Evolutionary conservation across 2,888 invertebrate species (phyloP).

Genomic region (Rugalucina vietnamica): DNA sequence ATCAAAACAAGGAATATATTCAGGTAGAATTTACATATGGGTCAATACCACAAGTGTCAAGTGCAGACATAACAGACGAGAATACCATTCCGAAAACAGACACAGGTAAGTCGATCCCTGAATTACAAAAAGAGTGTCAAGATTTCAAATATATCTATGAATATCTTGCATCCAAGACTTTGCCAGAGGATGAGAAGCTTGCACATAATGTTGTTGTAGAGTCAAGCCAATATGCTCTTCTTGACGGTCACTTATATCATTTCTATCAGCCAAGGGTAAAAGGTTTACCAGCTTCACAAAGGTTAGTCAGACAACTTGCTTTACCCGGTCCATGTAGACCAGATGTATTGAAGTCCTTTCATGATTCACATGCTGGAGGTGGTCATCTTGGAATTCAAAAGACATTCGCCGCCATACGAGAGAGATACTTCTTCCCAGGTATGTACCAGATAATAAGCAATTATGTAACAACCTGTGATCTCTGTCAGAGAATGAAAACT

Average conservation of each 20-base stretch:
- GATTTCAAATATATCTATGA: background rate
- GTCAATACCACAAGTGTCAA: background rate
- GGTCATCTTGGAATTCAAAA: slow-evolving; percentile 42
- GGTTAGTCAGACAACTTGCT: slow-evolving; percentile 41
- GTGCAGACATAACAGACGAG: background rate
- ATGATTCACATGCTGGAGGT: slow-evolving; percentile 40
- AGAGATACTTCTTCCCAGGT: slow-evolving; percentile 44
- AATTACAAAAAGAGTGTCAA: background rate
- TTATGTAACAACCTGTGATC: slow-evolving; percentile 40
- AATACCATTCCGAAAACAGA: background rate
- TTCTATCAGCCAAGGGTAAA: slow-evolving; percentile 24
- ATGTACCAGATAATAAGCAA: slow-evolving; percentile 42
- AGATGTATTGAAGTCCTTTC: slow-evolving; percentile 28
- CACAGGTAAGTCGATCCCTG: background rate
- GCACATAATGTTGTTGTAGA: background rate
- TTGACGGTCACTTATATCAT: slow-evolving; percentile 9
- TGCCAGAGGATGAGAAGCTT: background rate
- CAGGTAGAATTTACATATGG: background rate
- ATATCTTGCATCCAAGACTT: background rate
- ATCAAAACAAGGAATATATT: background rate
- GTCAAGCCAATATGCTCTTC: background rate
- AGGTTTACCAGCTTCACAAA: slow-evolving; percentile 14
- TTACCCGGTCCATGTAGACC: slow-evolving; percentile 26
- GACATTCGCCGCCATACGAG: slow-evolving; percentile 14
- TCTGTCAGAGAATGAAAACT: slow-evolving; percentile 46